Evolutionary conservation across 2,113 vertebrate species (phyloP), one percentile per base, ranked within the genome.

Genomic region (Hippocampus barbouri): DNA sequence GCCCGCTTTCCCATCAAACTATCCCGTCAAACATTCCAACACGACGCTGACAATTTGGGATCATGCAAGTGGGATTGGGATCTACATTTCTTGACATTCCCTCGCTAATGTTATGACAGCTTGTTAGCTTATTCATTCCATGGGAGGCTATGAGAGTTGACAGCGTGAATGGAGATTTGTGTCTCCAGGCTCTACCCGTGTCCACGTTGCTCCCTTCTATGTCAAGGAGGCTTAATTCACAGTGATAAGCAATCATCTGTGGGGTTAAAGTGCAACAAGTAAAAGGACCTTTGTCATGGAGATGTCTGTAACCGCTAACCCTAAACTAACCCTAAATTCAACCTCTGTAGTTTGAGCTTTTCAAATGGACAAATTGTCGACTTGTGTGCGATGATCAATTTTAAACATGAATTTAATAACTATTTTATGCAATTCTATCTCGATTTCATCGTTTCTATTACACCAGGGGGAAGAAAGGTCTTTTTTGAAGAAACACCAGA

Each of bases 151-250:
- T 85, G 70, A 47, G 76, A 86, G 82, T 76, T 85, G 87, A 86
- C 85, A 86, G 81, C 83, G 70, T 23, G 68, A 80, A 76, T 60
- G 77, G 69, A 83, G 79, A 76, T 86, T 86, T 76, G 79, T 68
- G 65, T 81, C 79, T 81, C 80, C 74, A 40, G 76, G 83, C 79
- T 73, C 80, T 84, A 75, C 79, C 74, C 79, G 78, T 79, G 82
- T 83, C 72, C 82, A 70, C 72, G 79, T 73, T 57, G 15, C 81
- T 83, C 68, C 64, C 72, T 67, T 74, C 30, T 83, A 78, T 79
- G 76, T 76, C 73, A 72, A 73, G 79, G 77, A 80, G 73, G 86
- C 78, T 80, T 87, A 90, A 91, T 90, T 81, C 79, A 76, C 66
- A 65, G 49, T 53, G 80, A 86, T 83, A 72, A 80, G 72, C 76